Base-by-base conservation (phyloP, 2,888 invertebrate genomes). In the Meandrusa payeni region DNA sequence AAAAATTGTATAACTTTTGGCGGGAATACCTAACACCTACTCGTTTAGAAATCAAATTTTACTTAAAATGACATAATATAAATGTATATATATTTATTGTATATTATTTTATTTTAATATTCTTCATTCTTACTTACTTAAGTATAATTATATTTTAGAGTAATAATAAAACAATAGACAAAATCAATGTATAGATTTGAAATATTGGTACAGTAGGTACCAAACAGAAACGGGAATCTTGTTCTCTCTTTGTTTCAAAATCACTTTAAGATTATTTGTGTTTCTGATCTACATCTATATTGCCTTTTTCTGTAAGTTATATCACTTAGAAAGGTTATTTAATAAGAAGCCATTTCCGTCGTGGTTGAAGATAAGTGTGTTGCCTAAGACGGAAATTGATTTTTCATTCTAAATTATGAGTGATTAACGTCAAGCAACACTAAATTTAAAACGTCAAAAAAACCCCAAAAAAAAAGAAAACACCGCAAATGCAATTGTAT, bases 391-490 rank as follows among this genome's bases (percentile, higher is more conserved):
- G 61, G 60, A 60, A 68, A 56, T 52, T 49, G 44, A 55, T 61
- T 50, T 60, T 59, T 58, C 50, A 53, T 49, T 74, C 68, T 68
- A 69, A 74, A 70, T 76, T 73, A 78, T 76, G 76, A 70, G 73
- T 75, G 80, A 85, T 81, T 81, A 85, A 73, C 73, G 75, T 76
- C 64, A 67, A 76, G 82, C 82, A 85, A 83, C 85, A 82, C 85
- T 76, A 69, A 71, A 76, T 78, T 76, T 73, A 71, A 82, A 82
- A 83, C 73, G 86, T 86, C 86, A 86, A 85, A 81, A 77, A 75
- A 68, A 59, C 61, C 57, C n/a, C n/a, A n/a, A n/a, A 60, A 73
- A 75, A 76, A 82, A 79, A 75, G 78, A 42, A 43, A 42, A 37
- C 37, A 43, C 81, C 81, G 81, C 76, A 78, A 70, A 72, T 80